These are phyloP conservation scores for Calcarius lapponicus DNA, from an alignment of 2,797 vertebrate genomes.

Conservation along the genomic window DNA sequence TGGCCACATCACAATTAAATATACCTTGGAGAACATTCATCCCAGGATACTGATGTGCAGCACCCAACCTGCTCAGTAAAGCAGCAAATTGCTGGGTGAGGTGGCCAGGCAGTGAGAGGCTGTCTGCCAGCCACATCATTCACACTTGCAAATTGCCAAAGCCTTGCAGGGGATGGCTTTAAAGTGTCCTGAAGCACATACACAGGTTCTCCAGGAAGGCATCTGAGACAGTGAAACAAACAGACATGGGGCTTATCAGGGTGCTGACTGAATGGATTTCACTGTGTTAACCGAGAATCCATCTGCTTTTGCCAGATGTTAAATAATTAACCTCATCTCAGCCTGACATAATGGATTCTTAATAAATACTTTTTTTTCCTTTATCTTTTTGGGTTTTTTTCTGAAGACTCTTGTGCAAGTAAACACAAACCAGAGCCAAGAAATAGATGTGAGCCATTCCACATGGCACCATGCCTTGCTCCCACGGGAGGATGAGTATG, in stretches of 20 bases:
- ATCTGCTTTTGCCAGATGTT: constrained; percentile 30
- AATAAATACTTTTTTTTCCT: background rate
- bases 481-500: background rate
- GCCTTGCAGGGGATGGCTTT: background rate
- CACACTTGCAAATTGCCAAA: background rate
- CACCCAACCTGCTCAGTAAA: background rate
- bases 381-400: background rate
- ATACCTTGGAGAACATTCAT: background rate
- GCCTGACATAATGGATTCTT: background rate
- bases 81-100: background rate
- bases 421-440: background rate
- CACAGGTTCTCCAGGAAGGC: background rate
- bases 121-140: background rate
- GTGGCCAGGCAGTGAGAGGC: background rate
- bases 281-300: background rate
- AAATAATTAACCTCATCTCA: constrained; percentile 31
- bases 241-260: background rate
- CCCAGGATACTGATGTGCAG: background rate
- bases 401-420: background rate
- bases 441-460: background rate
- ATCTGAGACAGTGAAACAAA: background rate
- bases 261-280: constrained; percentile 16
- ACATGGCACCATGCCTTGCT: background rate
- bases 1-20: background rate
- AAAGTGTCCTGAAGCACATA: background rate